These are phyloP conservation scores for Tupaia chinensis DNA, from an alignment of 2,113 vertebrate species.

Conservation along the genomic window DNA sequence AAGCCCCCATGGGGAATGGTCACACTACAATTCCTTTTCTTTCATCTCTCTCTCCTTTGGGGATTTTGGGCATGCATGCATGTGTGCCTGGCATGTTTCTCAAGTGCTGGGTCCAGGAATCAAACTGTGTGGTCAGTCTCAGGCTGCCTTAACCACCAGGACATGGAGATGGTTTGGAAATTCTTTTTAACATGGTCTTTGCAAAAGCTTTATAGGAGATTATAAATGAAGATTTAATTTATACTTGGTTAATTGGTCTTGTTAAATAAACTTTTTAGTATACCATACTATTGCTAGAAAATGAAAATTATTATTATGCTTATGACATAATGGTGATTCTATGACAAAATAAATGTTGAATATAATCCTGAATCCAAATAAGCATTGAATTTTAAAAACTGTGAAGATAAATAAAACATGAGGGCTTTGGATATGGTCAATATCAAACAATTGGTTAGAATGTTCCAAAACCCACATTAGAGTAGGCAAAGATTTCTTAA, in stretches of 20 bases:
- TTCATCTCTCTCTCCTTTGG: too few species aligned
- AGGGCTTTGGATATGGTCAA: neutral
- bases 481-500: too few species aligned
- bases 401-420: neutral
- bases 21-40: too few species aligned
- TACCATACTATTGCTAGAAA: neutral
- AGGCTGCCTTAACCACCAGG: too few species aligned
- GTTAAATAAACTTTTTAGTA: neutral
- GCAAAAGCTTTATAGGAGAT: neutral
- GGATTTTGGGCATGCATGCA: too few species aligned
- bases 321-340: neutral
- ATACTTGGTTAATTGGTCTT: slow-evolving; percentile 27
- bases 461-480: neutral
- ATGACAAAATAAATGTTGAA: neutral
- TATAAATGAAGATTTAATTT: slow-evolving; percentile 12
- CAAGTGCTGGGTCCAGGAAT: too few species aligned
- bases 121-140: too few species aligned
- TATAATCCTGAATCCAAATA: slow-evolving; percentile 21
- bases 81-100: too few species aligned
- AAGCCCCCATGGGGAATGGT: too few species aligned
- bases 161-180: neutral
- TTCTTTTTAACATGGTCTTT: slow-evolving; percentile 23
- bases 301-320: slow-evolving; percentile 7
- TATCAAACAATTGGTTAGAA: slow-evolving; percentile 17
- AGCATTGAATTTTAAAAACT: neutral